Evolutionary conservation across 2,797 vertebrate genomes (phyloP), one percentile per base, ranked within the genome.

Genomic region (Enteromius paludinosus): DNA sequence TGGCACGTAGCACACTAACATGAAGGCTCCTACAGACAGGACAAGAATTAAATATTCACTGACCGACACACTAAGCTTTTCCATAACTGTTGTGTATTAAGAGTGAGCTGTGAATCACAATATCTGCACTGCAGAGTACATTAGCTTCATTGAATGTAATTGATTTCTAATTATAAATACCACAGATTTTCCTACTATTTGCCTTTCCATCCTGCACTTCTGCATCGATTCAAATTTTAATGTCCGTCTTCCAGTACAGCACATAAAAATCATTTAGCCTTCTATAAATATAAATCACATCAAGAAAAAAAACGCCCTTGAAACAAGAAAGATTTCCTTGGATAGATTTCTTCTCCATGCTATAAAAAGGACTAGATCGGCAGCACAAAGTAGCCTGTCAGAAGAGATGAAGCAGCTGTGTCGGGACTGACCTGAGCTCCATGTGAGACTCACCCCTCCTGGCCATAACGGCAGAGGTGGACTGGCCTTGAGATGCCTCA

Each of bases 1-100:
- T 43, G 9, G 52, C 54, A 38, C 4, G 2, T 25, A 28, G 65
- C 52, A 66, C 38, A 18, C 20, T 66, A 66, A 66, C 65, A 64
- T 62, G 20, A 71, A 11, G 12, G 3, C 54, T 49, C 38, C 15
- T 14, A 8, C 61, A 38, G 66, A 62, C 66, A 62, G 10, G 54
- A 52, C 43, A 68, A 28, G 25, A 62, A 84, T 85, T 28, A 73
- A 73, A 78, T 74, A 75, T 69, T 54, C 65, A 87, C 78, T 79
- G 66, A 85, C 38, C 81, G 77, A 78, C 73, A 78, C 68, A 78
- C 61, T 83, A 75, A 81, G 78, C 68, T 83, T 83, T 84, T 28
- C n/a, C 43, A 33, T 78, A 66, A 79, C 47, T 69, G 56, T 52
- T 69, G 17, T 54, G 28, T 17, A 20, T 23, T 41, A 17, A 54